Evolutionary conservation across 2,888 invertebrate genomes (phyloP), one percentile per base, ranked within the genome.

Genomic region (Autographa gamma): DNA sequence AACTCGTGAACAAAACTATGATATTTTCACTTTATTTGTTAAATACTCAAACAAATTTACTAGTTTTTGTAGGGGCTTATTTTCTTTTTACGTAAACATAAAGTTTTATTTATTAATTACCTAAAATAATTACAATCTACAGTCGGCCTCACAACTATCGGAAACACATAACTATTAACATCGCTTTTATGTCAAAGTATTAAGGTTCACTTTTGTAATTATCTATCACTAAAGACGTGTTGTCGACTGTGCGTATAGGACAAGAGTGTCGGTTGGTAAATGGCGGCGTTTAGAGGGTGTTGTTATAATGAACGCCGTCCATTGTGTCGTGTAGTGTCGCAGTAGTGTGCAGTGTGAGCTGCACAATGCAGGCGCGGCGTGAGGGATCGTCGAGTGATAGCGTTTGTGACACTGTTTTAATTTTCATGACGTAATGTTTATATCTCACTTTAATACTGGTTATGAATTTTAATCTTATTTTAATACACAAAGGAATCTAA

Each of bases 291-390:
- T 41, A 64, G 66, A 59, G n/a, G 43, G 43, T 66, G 63, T 63
- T 80, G 77, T 75, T 70, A 80, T 80, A 72, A 74, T 63, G 52
- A 64, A 64, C 61, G 66, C 60, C 73, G 70, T 38, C 62, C 31
- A 70, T 66, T 76, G 64, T 76, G 32, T 74, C n/a, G 18, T 58
- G 63, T 16, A 67, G 65, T 54, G 25, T 60, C 38, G 52, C 70
- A 61, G 16, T 3, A 5, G 65, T 9, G 48, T 62, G 14, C 66
- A 62, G n/a, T n/a, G n/a, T n/a, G n/a, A n/a, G 66, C 66, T 63
- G 79, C 76, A 71, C 76, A 71, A 60, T 66, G 75, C 58, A 18
- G 70, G 59, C 16, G 9, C 16, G 16, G 43, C 43, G 43, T 16
- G 43, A 16, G 43, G 43, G 2, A 43, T 43, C 3, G 43, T 14